These are phyloP conservation scores for Gastracanthus pulcherrimus DNA, from an alignment of 2,888 invertebrate species.

Conservation along the genomic window DNA sequence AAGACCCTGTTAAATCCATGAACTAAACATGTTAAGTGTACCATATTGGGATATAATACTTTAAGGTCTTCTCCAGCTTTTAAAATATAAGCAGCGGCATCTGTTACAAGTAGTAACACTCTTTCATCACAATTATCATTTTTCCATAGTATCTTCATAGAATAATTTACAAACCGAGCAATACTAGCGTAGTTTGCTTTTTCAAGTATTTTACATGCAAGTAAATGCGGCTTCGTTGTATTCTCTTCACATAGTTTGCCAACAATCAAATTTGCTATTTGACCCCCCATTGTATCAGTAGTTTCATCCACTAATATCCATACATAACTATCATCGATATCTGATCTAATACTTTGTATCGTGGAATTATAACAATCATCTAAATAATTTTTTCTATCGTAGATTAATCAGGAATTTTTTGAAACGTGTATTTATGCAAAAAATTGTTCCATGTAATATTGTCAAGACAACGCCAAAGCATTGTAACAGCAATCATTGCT, in stretches of 20 bases:
- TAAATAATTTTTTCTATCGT: conserved; percentile 58
- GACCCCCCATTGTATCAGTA: conserved; percentile 41
- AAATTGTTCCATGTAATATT: background rate
- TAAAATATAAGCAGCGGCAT: too few relatives aligned
- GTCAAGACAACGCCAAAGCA: background rate
- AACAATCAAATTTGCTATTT: conserved; percentile 55
- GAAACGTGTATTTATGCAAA: background rate
- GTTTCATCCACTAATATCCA: conserved; percentile 61
- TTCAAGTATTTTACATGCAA: conserved; percentile 38
- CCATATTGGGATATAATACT: too few relatives aligned
- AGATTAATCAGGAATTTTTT: conserved; percentile 67
- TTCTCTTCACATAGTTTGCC: conserved; percentile 35
- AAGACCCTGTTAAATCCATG: too few relatives aligned
- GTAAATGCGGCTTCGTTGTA: conserved; percentile 34
- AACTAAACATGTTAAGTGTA: too few relatives aligned
- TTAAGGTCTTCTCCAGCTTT: too few relatives aligned
- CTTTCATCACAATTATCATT: background rate
- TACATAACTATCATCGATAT: conserved; percentile 56
- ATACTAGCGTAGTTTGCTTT: conserved; percentile 50
- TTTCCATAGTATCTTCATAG: background rate
- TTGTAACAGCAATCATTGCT: background rate
- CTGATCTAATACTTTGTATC: conserved; percentile 48
- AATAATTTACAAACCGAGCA: conserved; percentile 41
- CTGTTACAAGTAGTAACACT: background rate
- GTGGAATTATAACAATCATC: conserved; percentile 42